Evolutionary conservation across 2,888 invertebrate genomes (phyloP).

Genomic region (Sarcophaga subvicina): DNA sequence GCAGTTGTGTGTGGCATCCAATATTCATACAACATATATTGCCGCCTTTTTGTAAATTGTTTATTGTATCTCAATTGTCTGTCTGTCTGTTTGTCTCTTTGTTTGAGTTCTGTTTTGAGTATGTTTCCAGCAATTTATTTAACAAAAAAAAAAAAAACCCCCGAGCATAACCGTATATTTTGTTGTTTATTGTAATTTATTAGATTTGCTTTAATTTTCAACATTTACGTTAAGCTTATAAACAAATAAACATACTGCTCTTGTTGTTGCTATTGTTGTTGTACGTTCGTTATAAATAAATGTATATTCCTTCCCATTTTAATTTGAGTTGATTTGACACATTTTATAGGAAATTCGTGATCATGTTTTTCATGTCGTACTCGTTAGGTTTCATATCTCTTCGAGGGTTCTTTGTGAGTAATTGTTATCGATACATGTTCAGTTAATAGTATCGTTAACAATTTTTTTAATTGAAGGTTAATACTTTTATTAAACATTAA

Average conservation of each 20-base stretch:
- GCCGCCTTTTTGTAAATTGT: slow-evolving; percentile 78
- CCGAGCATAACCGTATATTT: too few species aligned
- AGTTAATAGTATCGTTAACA: not conserved
- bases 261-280: too few species aligned
- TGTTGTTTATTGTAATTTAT: slow-evolving; percentile 75
- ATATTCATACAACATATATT: slow-evolving; percentile 46
- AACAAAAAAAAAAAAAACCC: too few species aligned
- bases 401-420: slow-evolving; percentile 3
- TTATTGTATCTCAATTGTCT: slow-evolving; percentile 72
- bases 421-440: slow-evolving; percentile 12
- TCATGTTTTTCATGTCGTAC: not conserved
- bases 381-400: not conserved
- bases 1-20: slow-evolving; percentile 74
- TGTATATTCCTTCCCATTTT: not conserved
- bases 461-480: not conserved
- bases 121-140: too few species aligned
- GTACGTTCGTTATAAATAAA: not conserved
- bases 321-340: slow-evolving; percentile 35
- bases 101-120: slow-evolving; percentile 15
- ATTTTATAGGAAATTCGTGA: slow-evolving; percentile 58
- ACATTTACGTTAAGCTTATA: slow-evolving; percentile 77
- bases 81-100: slow-evolving; percentile 27
- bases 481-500: not conserved
- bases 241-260: not conserved
- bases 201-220: slow-evolving; percentile 78